Evolutionary conservation across 2,888 invertebrate species (phyloP), one percentile per base, ranked within the genome.

Genomic region (Chironomus tentans): DNA sequence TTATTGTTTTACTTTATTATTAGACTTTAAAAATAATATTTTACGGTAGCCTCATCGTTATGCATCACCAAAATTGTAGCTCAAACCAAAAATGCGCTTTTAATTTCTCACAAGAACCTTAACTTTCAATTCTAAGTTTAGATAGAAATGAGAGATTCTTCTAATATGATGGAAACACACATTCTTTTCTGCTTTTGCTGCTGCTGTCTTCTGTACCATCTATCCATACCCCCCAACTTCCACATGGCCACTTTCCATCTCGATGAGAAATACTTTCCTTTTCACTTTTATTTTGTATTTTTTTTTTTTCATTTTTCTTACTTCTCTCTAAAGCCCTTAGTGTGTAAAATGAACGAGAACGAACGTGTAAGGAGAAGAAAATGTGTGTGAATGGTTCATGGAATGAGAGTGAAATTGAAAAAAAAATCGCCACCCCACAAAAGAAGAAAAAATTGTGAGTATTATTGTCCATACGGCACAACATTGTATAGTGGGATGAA

Each of bases 381-480:
- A 5, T 50, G 50, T 56, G 18, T 18, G 6, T 56, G 15, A 15
- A 56, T 15, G n/a, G 7, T 18, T 3, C 4, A n/a, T 70, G 62
- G 72, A 62, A 72, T 62, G 72, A 62, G 72, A 61, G 28, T 38
- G 18, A 62, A 72, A 62, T 72, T 72, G 72, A 72, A 72, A 72
- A 72, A 70, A 70, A 70, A 15, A 61, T 28, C 21, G 21, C 61
- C 10, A 28, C 72, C 72, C n/a, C 56, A 15, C 47, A 47, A 4
- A 18, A 56, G 18, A 50, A 50, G n/a, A 48, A 48, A 48, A n/a
- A 13, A n/a, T 28, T 65, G 62, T 65, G 24, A 7, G 24, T 65
- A 65, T 22, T 38, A 38, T 10, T 28, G 38, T 38, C 7, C 38
- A 38, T 38, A 38, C 38, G 38, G 38, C 38, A 38, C 38, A 38